A percentile compares a stretch with the other conserved stretches of the same genome.
Conservation (phyloP, 2,113 vertebrate genomes). For the Otolemur garnettii region DNA sequence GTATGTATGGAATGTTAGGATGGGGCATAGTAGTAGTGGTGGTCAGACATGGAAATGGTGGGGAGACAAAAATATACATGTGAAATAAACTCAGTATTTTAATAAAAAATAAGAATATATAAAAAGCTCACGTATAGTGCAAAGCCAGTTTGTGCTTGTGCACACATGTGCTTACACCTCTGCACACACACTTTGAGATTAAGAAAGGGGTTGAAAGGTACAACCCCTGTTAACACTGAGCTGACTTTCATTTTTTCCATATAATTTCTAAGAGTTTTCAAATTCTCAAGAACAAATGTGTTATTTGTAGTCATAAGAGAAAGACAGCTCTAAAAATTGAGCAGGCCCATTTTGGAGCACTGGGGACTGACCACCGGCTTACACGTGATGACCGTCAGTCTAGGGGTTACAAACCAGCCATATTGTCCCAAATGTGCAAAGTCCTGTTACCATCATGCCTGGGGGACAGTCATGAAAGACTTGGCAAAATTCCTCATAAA, state of each 20-base stretch:
- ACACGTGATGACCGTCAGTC: background rate
- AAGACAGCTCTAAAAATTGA: constrained; percentile 20
- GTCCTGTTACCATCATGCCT: background rate
- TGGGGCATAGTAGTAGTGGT: too few species aligned
- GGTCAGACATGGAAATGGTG: too few species aligned
- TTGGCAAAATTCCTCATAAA: background rate
- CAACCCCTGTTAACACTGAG: background rate
- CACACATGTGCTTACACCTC: too few species aligned
- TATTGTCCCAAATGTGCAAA: background rate
- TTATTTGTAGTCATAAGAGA: constrained; percentile 10
- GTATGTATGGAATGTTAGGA: too few species aligned
- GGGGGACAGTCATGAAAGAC: background rate
- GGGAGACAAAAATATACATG: too few species aligned
- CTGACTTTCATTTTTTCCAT: constrained; percentile 19
- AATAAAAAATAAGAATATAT: too few species aligned
- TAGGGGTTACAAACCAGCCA: background rate
- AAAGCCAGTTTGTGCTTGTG: background rate
- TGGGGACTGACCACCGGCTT: background rate
- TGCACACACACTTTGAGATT: background rate
- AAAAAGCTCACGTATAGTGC: background rate
- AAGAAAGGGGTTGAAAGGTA: background rate
- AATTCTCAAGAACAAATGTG: background rate
- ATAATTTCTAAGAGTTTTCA: background rate
- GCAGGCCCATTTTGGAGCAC: background rate
- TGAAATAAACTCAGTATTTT: too few species aligned